Evolutionary conservation across 2,113 vertebrate genomes (phyloP).

Genomic region (Phrynosoma platyrhinos): DNA sequence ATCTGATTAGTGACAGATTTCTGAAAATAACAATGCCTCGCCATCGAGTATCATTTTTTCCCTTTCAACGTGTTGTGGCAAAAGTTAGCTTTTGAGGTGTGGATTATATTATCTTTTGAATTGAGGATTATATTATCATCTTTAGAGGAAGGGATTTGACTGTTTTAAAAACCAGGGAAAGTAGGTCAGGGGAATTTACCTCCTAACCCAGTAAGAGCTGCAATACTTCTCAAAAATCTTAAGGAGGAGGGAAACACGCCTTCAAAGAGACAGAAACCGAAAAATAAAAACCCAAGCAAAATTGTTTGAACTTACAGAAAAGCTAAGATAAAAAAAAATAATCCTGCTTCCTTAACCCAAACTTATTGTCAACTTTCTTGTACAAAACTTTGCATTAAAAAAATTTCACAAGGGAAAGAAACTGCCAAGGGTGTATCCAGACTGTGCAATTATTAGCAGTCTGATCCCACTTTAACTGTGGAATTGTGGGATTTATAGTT

Average conservation of each 20-base stretch:
- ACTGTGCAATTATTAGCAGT: too few relatives aligned
- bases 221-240: constrained; percentile 28
- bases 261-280: not conserved
- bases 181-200: constrained; percentile 38
- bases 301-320: constrained; percentile 1
- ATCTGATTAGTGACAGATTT: constrained; percentile 1
- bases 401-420: constrained; percentile 2
- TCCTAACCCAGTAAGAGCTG: constrained; percentile 32
- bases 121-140: constrained; percentile 17
- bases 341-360: constrained; percentile 8
- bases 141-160: constrained; percentile 11
- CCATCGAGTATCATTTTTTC: not conserved
- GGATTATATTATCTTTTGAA: constrained; percentile 31
- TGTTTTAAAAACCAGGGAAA: constrained; percentile 31
- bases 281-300: constrained; percentile 5
- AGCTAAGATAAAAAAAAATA: constrained; percentile 1
- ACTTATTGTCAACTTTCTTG: constrained; percentile 6
- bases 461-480: too few relatives aligned
- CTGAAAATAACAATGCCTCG: not conserved
- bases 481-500: too few relatives aligned
- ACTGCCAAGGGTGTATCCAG: not conserved
- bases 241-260: not conserved
- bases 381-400: constrained; percentile 21
- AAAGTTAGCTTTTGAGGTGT: constrained; percentile 11
- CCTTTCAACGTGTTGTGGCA: constrained; percentile 12